A percentile compares a stretch with the other conserved stretches of the same genome.
Evolutionary conservation across 2,797 vertebrate genomes (phyloP).

Genomic region (Mallotus villosus): DNA sequence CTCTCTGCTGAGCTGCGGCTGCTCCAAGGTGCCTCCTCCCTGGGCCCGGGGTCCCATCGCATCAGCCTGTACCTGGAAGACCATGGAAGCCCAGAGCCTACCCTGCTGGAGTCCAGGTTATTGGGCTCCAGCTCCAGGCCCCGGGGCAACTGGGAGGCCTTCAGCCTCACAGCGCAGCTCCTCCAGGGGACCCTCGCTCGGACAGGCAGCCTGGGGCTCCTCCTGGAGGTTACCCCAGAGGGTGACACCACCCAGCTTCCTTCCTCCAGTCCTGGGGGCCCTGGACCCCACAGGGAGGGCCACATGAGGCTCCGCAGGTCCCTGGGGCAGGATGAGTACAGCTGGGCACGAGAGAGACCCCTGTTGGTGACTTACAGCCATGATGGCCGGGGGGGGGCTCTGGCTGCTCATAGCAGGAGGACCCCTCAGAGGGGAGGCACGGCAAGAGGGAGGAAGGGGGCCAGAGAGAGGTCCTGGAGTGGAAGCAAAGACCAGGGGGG

Average conservation of each 20-base stretch:
- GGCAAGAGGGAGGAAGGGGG: constrained; percentile 60
- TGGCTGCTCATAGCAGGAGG: constrained; percentile 67
- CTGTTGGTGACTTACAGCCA: constrained; percentile 82
- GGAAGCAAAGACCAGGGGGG: constrained; percentile 46
- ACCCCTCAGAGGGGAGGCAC: constrained; percentile 44
- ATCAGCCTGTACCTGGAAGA: constrained; percentile 72
- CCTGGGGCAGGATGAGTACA: constrained; percentile 72
- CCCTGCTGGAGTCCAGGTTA: constrained; percentile 71
- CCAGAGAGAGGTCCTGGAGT: constrained; percentile 54
- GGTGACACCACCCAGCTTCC: constrained; percentile 43
- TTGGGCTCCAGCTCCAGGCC: constrained; percentile 45
- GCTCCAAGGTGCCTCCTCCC: constrained; percentile 43
- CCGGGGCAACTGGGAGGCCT: constrained; percentile 74
- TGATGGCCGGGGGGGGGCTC: constrained; percentile 74
- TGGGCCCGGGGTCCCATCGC: constrained; percentile 56
- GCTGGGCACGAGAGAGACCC: constrained; percentile 80
- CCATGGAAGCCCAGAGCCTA: constrained; percentile 50
- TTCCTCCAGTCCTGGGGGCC: neutral
- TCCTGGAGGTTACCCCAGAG: constrained; percentile 70
- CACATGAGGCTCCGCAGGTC: constrained; percentile 77
- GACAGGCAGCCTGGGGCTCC: constrained; percentile 64
- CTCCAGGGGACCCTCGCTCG: constrained; percentile 55
- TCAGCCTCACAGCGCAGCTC: constrained; percentile 69
- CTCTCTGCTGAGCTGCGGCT: constrained; percentile 81
- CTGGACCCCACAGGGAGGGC: constrained; percentile 47